phyloP scores from a whole-genome alignment of 2,113 vertebrate genomes.

The Mesitornis unicolor region DNA sequence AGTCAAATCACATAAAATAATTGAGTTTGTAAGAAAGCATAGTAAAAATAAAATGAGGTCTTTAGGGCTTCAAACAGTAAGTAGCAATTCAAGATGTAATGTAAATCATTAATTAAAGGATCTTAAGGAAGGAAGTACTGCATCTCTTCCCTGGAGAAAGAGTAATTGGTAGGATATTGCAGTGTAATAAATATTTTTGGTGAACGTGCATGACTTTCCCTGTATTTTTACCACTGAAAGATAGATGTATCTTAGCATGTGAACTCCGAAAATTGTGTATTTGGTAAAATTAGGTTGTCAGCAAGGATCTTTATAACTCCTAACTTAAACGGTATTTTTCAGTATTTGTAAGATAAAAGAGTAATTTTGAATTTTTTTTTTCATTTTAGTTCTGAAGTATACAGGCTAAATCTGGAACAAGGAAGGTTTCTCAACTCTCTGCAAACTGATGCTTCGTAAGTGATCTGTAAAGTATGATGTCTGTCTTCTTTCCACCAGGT shows the following conservation, averaged over 20 bases:
- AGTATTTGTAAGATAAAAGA: background rate
- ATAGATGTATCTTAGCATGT: background rate
- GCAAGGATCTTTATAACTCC: background rate
- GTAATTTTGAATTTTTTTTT: background rate
- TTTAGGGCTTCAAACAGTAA: background rate
- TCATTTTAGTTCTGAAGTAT: conserved; percentile 87
- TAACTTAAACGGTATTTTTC: background rate
- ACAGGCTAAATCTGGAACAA: conserved; percentile 93
- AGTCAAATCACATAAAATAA: background rate
- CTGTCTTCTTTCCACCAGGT: conserved; percentile 58
- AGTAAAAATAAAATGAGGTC: background rate
- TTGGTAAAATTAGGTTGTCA: background rate
- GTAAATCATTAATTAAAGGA: background rate
- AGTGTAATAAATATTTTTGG: background rate
- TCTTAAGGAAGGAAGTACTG: background rate
- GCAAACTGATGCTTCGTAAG: conserved; percentile 91
- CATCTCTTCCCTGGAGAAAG: background rate
- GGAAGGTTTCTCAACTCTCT: conserved; percentile 93
- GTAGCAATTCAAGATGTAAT: background rate
- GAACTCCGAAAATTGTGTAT: background rate
- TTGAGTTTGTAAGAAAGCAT: background rate
- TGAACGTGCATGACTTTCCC: background rate
- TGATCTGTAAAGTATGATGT: background rate
- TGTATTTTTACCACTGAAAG: background rate
- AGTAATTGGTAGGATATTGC: background rate